Percentiles rank a stretch among this genome's conserved stretches.
Evolutionary conservation across 1,140 invertebrate genomes (phyloP).

Genomic region (Gonioctena quinquepunctata): DNA sequence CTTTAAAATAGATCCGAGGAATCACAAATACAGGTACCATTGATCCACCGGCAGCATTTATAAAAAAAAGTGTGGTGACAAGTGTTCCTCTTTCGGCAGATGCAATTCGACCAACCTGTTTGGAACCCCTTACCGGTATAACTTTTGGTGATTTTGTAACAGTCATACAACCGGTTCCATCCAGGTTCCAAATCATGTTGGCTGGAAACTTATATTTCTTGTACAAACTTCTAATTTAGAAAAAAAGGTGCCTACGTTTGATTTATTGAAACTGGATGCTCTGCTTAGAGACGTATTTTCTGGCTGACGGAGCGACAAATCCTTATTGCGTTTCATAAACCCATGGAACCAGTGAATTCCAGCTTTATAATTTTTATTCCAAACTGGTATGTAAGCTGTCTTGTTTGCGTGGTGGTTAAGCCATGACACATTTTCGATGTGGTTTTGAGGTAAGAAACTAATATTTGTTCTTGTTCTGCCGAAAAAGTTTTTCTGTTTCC

Average conservation of each 20-base stretch:
- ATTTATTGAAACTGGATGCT: slow-evolving; percentile 41
- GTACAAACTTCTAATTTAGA: slow-evolving; percentile 47
- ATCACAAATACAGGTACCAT: slow-evolving; percentile 53
- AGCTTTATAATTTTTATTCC: slow-evolving; percentile 47
- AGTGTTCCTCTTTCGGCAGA: slow-evolving; percentile 53
- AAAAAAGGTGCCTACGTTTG: slow-evolving; percentile 54
- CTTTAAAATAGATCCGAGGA: slow-evolving; percentile 48
- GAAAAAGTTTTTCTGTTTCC: not conserved
- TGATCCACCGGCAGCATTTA: slow-evolving; percentile 43
- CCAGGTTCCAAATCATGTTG: slow-evolving; percentile 48
- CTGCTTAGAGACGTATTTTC: slow-evolving; percentile 24
- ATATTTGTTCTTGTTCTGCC: not conserved
- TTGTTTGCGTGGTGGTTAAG: slow-evolving; percentile 34
- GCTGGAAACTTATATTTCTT: slow-evolving; percentile 45
- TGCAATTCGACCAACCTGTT: slow-evolving; percentile 56
- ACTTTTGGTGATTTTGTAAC: slow-evolving; percentile 53
- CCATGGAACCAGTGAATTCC: slow-evolving; percentile 35
- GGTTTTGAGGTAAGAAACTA: slow-evolving; percentile 7
- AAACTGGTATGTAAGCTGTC: slow-evolving; percentile 39
- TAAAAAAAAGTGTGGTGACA: slow-evolving; percentile 44
- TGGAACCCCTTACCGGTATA: slow-evolving; percentile 52
- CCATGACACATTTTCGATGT: slow-evolving; percentile 41
- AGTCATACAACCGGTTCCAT: slow-evolving; percentile 59
- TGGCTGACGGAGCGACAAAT: slow-evolving; percentile 10
- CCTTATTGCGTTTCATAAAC: slow-evolving; percentile 15